Evolutionary conservation across 2,888 invertebrate genomes (phyloP).

Genomic region (Troides oblongomaculatus): DNA sequence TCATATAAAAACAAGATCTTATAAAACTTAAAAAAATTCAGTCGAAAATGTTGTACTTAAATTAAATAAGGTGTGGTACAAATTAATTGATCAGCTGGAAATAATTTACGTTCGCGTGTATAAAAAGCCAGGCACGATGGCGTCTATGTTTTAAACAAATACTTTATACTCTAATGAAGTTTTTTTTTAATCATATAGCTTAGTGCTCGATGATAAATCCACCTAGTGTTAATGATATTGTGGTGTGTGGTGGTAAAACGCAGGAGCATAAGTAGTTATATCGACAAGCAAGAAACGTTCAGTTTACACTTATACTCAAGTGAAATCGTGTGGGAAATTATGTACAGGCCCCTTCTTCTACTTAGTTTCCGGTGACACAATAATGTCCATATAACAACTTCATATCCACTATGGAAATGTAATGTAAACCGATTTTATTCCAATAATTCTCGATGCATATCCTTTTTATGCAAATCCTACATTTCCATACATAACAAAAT

Average conservation of each 20-base stretch:
- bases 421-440: background rate
- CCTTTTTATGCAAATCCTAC: background rate
- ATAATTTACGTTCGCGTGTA: slow-evolving; percentile 44
- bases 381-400: background rate
- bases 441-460: too few relatives aligned
- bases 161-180: slow-evolving; percentile 8
- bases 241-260: too few relatives aligned
- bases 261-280: slow-evolving; percentile 16
- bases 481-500: background rate
- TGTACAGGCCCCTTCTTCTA: background rate
- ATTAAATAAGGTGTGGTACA: slow-evolving; percentile 18
- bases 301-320: background rate
- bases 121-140: slow-evolving; percentile 63
- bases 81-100: slow-evolving; percentile 46
- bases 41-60: slow-evolving; percentile 21
- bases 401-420: background rate
- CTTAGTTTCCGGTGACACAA: background rate
- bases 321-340: background rate
- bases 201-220: too few relatives aligned
- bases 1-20: slow-evolving; percentile 2
- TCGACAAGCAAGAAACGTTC: slow-evolving; percentile 42
- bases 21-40: slow-evolving; percentile 7
- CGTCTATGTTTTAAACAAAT: slow-evolving; percentile 40
- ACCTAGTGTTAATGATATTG: too few relatives aligned
- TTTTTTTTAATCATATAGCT: too few relatives aligned